Evolutionary conservation across 2,797 vertebrate species (phyloP), one percentile per base, ranked within the genome.

Genomic region (Platalea minor): DNA sequence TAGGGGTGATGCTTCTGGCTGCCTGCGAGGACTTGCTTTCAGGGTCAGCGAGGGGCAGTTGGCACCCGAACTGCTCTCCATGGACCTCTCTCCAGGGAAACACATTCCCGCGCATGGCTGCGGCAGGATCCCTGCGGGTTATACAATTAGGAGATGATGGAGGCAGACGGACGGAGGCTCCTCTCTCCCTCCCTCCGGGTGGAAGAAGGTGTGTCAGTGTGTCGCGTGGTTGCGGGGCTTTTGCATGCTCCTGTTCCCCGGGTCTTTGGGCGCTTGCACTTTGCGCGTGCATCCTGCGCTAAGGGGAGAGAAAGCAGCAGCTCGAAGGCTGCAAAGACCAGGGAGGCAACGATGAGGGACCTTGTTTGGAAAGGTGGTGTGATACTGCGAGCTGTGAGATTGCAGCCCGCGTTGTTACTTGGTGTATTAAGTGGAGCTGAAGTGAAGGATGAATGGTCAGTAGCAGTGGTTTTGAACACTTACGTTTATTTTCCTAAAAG

Each of bases 201-300:
- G 54, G 19, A n/a, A 65, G 16, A 25, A 56, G 39, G 18, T 70
- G n/a, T 4, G 51, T 50, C 2, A 13, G 29, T 3, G 3, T 19
- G 51, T 75, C 5, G 3, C 3, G 13, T 88, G 67, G 63, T 86
- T 72, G 57, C 59, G 48, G 67, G 51, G 20, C 46, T 59, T 79
- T 53, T 88, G 69, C 53, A 37, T 0, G 0, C 28, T 16, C 23
- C 3, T 1, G 3, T 76, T 59, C 53, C 61, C 3, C 1, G 31
- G 43, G 26, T 7, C 37, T 21, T 61, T 14, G 41, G 26, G 26
- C 2, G 4, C n/a, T 43, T 41, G n/a, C 35, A 28, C 29, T 60
- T 87, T 3, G 4, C 2, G 1, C 1, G 0, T 11, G 26, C 17
- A 16, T 68, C 72, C 73, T 16, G 2, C 48, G 2, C 16, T 3